phyloP scores from a whole-genome alignment of 2,888 invertebrate genomes.

The Caenorhabditis sp. region DNA sequence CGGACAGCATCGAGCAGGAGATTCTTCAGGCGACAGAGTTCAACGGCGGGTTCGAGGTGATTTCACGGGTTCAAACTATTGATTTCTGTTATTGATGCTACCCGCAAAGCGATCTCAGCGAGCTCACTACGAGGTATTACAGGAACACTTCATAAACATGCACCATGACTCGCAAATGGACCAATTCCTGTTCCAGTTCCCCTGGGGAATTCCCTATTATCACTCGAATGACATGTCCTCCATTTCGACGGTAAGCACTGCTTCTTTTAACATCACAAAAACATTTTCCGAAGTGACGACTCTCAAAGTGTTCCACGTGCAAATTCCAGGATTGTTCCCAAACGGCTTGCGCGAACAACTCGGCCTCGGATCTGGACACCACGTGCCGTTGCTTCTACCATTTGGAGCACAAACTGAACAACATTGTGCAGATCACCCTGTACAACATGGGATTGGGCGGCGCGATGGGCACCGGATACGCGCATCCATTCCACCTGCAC shows the following conservation, averaged over 20 bases:
- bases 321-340: constrained; percentile 46
- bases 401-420: constrained; percentile 69
- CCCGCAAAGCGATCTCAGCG: background rate
- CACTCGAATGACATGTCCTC: constrained; percentile 63
- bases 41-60: constrained; percentile 56
- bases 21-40: constrained; percentile 54
- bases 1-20: constrained; percentile 54
- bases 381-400: constrained; percentile 74
- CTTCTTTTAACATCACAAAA: too few species aligned
- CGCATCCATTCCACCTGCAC: constrained; percentile 76
- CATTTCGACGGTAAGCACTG: constrained; percentile 55
- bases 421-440: constrained; percentile 74
- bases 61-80: background rate
- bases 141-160: constrained; percentile 77
- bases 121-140: constrained; percentile 23
- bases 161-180: constrained; percentile 75
- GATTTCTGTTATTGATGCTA: background rate
- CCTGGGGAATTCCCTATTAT: constrained; percentile 75
- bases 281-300: too few species aligned
- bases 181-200: constrained; percentile 69
- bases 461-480: constrained; percentile 67
- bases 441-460: constrained; percentile 77
- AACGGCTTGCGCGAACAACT: constrained; percentile 48
- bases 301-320: too few species aligned
- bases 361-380: constrained; percentile 58